phyloP scores from a whole-genome alignment of 2,113 vertebrate species.

The Sus scrofa region DNA sequence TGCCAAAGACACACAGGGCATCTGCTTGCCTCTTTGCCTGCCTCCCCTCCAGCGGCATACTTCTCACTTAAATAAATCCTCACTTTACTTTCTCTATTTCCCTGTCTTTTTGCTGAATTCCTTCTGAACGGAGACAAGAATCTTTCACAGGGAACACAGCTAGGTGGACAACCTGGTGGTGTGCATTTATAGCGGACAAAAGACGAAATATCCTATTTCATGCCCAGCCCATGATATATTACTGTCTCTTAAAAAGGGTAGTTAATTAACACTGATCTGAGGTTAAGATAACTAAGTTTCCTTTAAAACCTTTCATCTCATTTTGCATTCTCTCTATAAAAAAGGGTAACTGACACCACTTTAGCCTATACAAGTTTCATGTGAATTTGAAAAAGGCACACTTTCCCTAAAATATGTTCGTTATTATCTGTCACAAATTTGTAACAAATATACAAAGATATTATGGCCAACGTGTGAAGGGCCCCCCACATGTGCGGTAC shows the following conservation, averaged over 20 bases:
- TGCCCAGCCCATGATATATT: neutral
- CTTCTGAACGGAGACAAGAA: too few relatives aligned
- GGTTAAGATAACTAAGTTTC: neutral
- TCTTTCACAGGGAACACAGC: too few relatives aligned
- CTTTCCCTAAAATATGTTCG: neutral
- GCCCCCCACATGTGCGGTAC: neutral
- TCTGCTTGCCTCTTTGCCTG: too few relatives aligned
- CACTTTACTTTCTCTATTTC: too few relatives aligned
- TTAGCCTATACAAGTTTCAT: neutral
- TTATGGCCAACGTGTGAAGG: neutral
- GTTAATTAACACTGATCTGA: slow-evolving; percentile 11
- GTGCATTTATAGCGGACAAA: neutral
- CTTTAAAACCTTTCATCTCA: neutral
- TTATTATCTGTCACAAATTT: neutral
- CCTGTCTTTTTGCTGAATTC: too few relatives aligned
- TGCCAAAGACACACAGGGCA: too few relatives aligned
- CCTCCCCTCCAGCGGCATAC: too few relatives aligned
- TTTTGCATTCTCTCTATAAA: neutral
- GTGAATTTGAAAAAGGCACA: neutral
- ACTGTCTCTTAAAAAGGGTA: neutral
- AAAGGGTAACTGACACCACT: neutral
- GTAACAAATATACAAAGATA: neutral
- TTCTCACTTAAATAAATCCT: too few relatives aligned
- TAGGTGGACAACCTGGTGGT: neutral
- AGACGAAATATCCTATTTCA: neutral